These are phyloP conservation scores for Eulemur mongoz DNA, from an alignment of 2,797 vertebrate genomes.

Conservation along the genomic window DNA sequence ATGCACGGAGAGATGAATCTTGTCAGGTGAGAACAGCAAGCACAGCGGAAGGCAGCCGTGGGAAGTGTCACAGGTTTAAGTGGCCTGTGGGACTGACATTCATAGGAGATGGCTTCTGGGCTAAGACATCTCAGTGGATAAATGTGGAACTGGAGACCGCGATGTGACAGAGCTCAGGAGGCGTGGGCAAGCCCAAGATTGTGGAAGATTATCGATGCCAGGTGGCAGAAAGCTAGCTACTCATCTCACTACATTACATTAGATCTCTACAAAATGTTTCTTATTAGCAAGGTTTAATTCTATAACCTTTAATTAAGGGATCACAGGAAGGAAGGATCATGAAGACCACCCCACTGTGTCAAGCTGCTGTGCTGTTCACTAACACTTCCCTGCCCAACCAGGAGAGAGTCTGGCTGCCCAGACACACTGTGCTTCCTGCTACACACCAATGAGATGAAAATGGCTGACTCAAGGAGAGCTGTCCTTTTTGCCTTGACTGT, in stretches of 20 bases:
- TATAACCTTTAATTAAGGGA: not conserved
- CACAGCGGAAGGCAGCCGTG: not conserved
- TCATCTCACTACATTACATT: not conserved
- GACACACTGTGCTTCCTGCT: not conserved
- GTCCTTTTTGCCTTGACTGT: not conserved
- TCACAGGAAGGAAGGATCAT: not conserved
- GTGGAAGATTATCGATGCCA: not conserved
- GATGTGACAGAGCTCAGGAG: not conserved
- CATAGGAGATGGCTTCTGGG: not conserved
- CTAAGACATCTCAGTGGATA: not conserved
- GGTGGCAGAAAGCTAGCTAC: not conserved
- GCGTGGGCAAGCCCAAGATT: not conserved
- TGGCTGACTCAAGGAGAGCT: not conserved
- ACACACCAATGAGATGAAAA: not conserved
- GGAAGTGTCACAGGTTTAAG: not conserved
- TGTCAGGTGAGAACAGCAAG: not conserved
- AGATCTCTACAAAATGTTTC: not conserved
- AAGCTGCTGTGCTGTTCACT: not conserved
- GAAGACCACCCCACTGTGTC: not conserved
- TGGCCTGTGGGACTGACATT: not conserved
- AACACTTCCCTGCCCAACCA: not conserved
- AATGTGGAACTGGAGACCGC: not conserved
- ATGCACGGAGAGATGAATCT: not conserved
- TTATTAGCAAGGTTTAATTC: not conserved
- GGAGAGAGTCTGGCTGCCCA: not conserved